A percentile compares a stretch with the other conserved stretches of the same genome.
Evolutionary conservation across 2,797 vertebrate species (phyloP).

Genomic region (Hephaestus fuliginosus): DNA sequence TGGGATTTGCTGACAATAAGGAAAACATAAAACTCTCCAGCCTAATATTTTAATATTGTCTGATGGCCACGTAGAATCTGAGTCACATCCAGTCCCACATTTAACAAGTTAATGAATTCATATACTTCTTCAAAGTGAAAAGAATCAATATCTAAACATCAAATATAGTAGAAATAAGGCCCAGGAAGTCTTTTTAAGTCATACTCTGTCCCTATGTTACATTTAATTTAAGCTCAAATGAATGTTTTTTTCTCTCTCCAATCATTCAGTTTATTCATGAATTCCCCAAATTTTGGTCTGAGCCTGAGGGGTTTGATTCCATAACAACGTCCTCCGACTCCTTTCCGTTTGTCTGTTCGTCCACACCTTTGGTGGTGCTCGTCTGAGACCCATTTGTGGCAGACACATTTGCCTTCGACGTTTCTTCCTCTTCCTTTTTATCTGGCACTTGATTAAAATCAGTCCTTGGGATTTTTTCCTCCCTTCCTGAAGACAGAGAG

Average conservation of each 20-base stretch:
- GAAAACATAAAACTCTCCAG: conserved; percentile 9
- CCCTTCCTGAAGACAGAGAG: conserved; percentile 66
- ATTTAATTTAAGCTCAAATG: conserved; percentile 47
- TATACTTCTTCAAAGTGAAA: conserved; percentile 62
- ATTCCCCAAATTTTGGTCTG: conserved; percentile 48
- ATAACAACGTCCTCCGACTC: conserved; percentile 74
- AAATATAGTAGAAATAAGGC: conserved; percentile 80
- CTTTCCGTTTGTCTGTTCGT: conserved; percentile 67
- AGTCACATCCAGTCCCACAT: conserved; percentile 31
- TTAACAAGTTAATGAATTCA: conserved; percentile 35
- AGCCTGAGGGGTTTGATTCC: conserved; percentile 54
- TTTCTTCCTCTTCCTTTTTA: conserved; percentile 56
- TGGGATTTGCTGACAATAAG: conserved; percentile 23
- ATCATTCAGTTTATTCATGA: conserved; percentile 58
- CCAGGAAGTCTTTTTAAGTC: conserved; percentile 62
- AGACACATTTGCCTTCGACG: conserved; percentile 1
- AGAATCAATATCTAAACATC: conserved; percentile 62
- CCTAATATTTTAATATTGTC: conserved; percentile 26
- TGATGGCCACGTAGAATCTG: conserved; percentile 29
- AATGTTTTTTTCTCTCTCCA: conserved; percentile 18
- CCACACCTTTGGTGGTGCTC: conserved; percentile 34
- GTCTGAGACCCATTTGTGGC: conserved; percentile 45
- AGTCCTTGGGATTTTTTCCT: conserved; percentile 84
- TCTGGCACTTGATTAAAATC: conserved; percentile 72
- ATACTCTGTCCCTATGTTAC: conserved; percentile 63